A percentile compares a stretch with the other conserved stretches of the same genome.
Evolutionary conservation across 37 sponge, comb jelly and placozoan genomes (phyloP).

Genomic region (Agelas oroides): DNA sequence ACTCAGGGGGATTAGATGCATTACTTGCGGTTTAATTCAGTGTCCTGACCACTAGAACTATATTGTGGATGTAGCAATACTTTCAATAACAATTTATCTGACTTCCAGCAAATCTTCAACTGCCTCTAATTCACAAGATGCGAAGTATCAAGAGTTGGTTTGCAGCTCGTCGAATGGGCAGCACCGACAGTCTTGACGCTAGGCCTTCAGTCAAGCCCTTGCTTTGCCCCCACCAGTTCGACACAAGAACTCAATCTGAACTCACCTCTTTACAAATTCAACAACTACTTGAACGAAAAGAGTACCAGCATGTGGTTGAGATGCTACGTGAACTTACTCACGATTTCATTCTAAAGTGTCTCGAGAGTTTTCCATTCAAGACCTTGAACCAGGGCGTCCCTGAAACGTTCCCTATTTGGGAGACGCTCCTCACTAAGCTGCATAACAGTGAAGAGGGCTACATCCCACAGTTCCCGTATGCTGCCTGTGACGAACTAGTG

Average conservation of each 20-base stretch:
- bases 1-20: no score
- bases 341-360: constrained; percentile 53
- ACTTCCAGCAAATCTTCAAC: no score
- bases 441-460: constrained; percentile 73
- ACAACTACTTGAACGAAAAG: constrained; percentile 48
- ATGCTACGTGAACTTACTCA: constrained; percentile 37
- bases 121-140: no score
- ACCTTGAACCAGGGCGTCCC: constrained; percentile 64
- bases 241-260: constrained; percentile 25
- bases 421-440: constrained; percentile 70
- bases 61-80: no score
- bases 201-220: background rate
- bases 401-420: constrained; percentile 71
- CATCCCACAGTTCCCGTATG: constrained; percentile 70
- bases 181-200: constrained; percentile 7
- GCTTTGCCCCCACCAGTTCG: background rate
- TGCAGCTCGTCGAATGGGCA: constrained; percentile 13
- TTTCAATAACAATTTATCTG: no score
- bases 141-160: constrained; percentile 4
- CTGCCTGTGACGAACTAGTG: constrained; percentile 73
- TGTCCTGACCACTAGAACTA: no score
- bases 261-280: constrained; percentile 55
- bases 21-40: no score
- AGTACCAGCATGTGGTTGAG: constrained; percentile 55
- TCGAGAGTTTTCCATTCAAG: constrained; percentile 75